A percentile compares a stretch with the other conserved stretches of the same genome.
Evolutionary conservation across 2,888 invertebrate species (phyloP).

Genomic region (Anticlea derivata): DNA sequence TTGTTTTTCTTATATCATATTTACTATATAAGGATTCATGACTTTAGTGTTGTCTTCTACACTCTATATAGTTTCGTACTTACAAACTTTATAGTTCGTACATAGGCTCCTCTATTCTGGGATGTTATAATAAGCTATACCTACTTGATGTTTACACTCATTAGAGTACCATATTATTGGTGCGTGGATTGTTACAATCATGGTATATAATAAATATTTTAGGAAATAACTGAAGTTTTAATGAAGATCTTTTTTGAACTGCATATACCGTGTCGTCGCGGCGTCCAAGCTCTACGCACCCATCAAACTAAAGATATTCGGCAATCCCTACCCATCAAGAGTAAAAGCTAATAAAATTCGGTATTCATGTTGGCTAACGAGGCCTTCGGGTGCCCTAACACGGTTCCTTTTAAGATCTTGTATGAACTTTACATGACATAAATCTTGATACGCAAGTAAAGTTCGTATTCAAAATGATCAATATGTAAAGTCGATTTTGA

Average conservation of each 20-base stretch:
- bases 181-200: slow-evolving; percentile 69
- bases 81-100: slow-evolving; percentile 49
- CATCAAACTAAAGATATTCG: too few species aligned
- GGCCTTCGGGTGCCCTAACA: too few species aligned
- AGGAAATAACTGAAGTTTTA: slow-evolving; percentile 48
- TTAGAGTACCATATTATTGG: slow-evolving; percentile 57
- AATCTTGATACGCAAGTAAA: too few species aligned
- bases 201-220: slow-evolving; percentile 70
- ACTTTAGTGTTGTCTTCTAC: slow-evolving; percentile 38
- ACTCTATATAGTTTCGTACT: slow-evolving; percentile 49
- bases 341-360: too few species aligned
- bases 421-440: too few species aligned
- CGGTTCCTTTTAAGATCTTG: too few species aligned
- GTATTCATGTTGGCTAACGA: too few species aligned
- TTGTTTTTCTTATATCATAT: slow-evolving; percentile 41
- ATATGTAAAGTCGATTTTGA: too few species aligned
- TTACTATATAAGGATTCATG: slow-evolving; percentile 39
- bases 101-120: slow-evolving; percentile 54
- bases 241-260: not conserved
- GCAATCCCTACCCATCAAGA: too few species aligned
- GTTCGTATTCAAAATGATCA: too few species aligned
- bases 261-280: too few species aligned
- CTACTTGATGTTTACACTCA: slow-evolving; percentile 48
- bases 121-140: slow-evolving; percentile 43
- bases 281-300: too few species aligned